Percentiles rank a stretch among this genome's conserved stretches.
phyloP scores from a whole-genome alignment of 2,888 invertebrate genomes.

The Celastrina argiolus region DNA sequence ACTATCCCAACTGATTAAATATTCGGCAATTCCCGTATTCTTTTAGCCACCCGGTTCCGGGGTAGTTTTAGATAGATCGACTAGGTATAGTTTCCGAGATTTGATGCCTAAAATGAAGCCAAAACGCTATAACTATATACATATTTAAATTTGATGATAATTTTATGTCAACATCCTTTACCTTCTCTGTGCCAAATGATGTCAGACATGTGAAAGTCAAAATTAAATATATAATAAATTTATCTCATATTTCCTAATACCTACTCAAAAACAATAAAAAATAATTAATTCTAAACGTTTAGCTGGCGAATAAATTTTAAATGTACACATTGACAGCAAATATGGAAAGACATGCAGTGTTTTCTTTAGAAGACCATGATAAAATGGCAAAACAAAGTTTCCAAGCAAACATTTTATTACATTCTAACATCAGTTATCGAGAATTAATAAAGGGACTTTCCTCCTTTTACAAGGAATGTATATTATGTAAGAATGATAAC shows the following conservation, averaged over 20 bases:
- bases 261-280: slow-evolving; percentile 37
- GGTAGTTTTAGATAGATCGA: too few relatives aligned
- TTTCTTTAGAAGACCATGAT: background rate
- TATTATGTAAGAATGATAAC: background rate
- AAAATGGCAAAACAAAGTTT: background rate
- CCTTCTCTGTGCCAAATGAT: background rate
- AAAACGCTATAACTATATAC: too few relatives aligned
- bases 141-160: too few relatives aligned
- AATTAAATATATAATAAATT: background rate
- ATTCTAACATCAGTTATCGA: background rate
- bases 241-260: slow-evolving; percentile 20
- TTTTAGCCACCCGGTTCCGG: too few relatives aligned
- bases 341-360: background rate
- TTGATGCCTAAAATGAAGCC: too few relatives aligned
- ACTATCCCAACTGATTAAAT: too few relatives aligned
- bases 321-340: background rate
- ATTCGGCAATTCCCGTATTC: too few relatives aligned
- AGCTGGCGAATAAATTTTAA: background rate
- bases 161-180: too few relatives aligned
- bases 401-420: background rate
- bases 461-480: background rate
- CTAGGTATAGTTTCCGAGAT: too few relatives aligned
- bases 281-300: slow-evolving; percentile 12
- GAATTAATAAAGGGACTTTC: background rate
- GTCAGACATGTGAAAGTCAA: slow-evolving; percentile 15